Conservation (phyloP, 2,888 invertebrate species). For the Autographa gamma region DNA sequence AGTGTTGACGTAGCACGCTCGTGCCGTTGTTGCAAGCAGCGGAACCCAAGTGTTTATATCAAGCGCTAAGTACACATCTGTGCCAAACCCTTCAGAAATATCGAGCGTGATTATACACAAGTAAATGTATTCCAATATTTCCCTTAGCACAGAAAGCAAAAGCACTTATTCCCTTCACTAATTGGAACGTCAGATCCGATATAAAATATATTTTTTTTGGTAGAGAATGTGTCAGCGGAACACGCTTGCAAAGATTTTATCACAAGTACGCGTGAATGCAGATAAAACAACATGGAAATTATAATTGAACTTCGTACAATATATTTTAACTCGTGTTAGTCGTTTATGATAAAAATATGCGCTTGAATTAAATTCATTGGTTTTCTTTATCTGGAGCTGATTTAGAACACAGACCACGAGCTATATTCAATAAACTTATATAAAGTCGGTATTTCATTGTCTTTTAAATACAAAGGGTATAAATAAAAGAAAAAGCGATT, state of each 20-base stretch:
- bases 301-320: neutral
- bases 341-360: neutral
- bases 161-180: neutral
- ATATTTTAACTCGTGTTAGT: neutral
- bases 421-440: no score
- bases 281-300: constrained; percentile 4
- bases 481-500: neutral
- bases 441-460: neutral
- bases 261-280: neutral
- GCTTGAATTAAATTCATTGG: no score
- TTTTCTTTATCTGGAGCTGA: no score
- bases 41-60: neutral
- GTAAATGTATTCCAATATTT: neutral
- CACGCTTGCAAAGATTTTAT: constrained; percentile 3
- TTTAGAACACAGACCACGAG: no score
- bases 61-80: neutral
- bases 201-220: constrained; percentile 1
- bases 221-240: neutral
- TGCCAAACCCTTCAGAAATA: neutral
- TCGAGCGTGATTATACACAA: constrained; percentile 1
- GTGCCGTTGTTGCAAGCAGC: neutral
- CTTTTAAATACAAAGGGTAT: neutral
- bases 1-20: neutral
- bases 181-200: constrained; percentile 2
- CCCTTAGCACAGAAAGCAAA: constrained; percentile 1